Evolutionary conservation across 1,140 invertebrate genomes (phyloP), one percentile per base, ranked within the genome.

Genomic region (Andrena cerasifolii): DNA sequence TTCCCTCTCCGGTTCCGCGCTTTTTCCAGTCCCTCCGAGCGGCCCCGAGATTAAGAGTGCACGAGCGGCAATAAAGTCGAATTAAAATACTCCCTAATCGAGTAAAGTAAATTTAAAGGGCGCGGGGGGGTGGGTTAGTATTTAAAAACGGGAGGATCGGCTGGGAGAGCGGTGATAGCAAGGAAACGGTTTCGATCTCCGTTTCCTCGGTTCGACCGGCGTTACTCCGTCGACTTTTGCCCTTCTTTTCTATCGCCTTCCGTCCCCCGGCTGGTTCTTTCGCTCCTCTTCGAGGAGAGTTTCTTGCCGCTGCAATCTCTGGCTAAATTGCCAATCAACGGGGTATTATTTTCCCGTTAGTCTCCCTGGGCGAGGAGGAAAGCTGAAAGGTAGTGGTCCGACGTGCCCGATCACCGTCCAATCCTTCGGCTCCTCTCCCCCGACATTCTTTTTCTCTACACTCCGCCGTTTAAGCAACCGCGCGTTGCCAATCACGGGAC

Each of bases 261-360:
- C 61, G 33, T 18, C 58, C 16, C 54, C 74, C 47, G 67, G 47
- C 66, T 83, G 78, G 70, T 80, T 80, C 81, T 73, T 83, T 78
- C 72, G 47, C 81, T 75, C 61, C 18, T 77, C 54, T 67, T 73
- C n/a, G n/a, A n/a, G 56, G 79, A 53, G 72, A 83, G 82, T 70
- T 84, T 81, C 79, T 84, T 81, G 82, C 82, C 79, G 78, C 83
- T 89, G 86, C 89, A 88, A 90, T 89, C 87, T 89, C 88, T 83
- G 82, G 79, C 87, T 88, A 90, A 90, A 90, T 90, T 90, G 87
- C 88, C 89, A 90, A 90, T 90, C 89, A 90, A 90, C 89, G 85
- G 86, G 83, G 89, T 90, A 90, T 90, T 90, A 90, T 90, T 90
- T 90, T 89, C 89, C 85, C 88, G 86, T 90, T 90, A 90, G 87